A percentile compares a stretch with the other conserved stretches of the same genome.
These are phyloP conservation scores for Diogma glabrata DNA, from an alignment of 2,888 invertebrate species.

Conservation along the genomic window DNA sequence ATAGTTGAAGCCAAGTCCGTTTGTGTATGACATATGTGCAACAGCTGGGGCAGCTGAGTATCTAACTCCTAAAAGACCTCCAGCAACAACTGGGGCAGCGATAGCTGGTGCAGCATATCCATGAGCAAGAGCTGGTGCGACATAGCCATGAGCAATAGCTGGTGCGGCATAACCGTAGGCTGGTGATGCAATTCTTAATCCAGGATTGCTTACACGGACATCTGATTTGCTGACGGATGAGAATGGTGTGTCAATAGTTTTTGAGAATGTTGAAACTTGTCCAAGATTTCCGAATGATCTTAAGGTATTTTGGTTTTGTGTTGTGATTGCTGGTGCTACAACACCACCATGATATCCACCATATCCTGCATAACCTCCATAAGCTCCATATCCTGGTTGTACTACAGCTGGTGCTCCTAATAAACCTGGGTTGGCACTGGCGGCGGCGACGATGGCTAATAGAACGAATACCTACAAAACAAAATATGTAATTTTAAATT, in stretches of 20 bases:
- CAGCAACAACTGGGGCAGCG: slow-evolving; percentile 21
- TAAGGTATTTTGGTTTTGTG: slow-evolving; percentile 48
- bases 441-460: slow-evolving; percentile 13
- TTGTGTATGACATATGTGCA: slow-evolving; percentile 47
- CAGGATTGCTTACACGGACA: slow-evolving; percentile 57
- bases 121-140: slow-evolving; percentile 19
- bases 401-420: background rate
- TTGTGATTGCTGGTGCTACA: slow-evolving; percentile 38
- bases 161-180: slow-evolving; percentile 31
- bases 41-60: slow-evolving; percentile 49
- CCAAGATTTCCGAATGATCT: slow-evolving; percentile 55
- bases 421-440: slow-evolving; percentile 4
- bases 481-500: background rate
- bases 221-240: slow-evolving; percentile 59
- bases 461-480: slow-evolving; percentile 11
- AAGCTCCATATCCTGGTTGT: background rate
- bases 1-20: slow-evolving; percentile 44
- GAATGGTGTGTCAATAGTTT: slow-evolving; percentile 60
- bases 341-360: slow-evolving; percentile 10
- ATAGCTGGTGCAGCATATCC: slow-evolving; percentile 11
- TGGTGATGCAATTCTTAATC: slow-evolving; percentile 28
- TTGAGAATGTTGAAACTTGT: slow-evolving; percentile 55
- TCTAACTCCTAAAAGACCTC: slow-evolving; percentile 45
- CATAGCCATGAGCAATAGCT: slow-evolving; percentile 19
- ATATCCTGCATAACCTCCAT: slow-evolving; percentile 13